Evolutionary conservation across 2,797 vertebrate species (phyloP).

Genomic region (Natrix natrix): DNA sequence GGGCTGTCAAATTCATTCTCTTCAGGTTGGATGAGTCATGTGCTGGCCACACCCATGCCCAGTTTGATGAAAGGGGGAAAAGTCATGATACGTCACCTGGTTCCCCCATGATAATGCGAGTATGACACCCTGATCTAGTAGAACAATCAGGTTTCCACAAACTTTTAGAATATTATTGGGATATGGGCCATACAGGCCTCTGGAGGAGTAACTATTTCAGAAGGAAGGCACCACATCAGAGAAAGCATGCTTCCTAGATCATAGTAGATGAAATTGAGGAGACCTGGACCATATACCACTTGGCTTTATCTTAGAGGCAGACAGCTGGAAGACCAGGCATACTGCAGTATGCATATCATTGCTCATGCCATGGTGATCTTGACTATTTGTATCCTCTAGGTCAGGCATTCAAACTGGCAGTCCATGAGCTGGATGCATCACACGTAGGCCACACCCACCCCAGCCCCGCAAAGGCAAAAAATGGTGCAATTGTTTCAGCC

Average conservation of each 20-base stretch:
- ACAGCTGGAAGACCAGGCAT: neutral
- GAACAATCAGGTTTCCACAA: neutral
- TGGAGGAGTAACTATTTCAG: neutral
- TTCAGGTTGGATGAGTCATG: no score
- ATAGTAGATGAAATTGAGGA: neutral
- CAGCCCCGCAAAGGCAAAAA: no score
- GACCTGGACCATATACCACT: neutral
- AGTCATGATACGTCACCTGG: no score
- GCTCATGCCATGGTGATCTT: neutral
- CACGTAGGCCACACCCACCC: no score
- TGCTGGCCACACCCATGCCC: no score
- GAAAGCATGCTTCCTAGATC: neutral
- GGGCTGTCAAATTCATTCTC: no score
- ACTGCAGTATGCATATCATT: neutral
- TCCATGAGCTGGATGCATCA: no score
- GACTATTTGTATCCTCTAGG: neutral
- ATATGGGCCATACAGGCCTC: neutral
- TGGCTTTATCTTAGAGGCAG: neutral
- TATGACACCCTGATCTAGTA: neutral
- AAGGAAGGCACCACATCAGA: neutral
- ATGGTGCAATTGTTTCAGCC: neutral
- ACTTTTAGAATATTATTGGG: neutral
- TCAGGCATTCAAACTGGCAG: neutral
- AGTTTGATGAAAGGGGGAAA: no score
- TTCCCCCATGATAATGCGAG: accelerated